phyloP scores from a whole-genome alignment of 2,113 vertebrate species.

The Macquaria ambigua region DNA sequence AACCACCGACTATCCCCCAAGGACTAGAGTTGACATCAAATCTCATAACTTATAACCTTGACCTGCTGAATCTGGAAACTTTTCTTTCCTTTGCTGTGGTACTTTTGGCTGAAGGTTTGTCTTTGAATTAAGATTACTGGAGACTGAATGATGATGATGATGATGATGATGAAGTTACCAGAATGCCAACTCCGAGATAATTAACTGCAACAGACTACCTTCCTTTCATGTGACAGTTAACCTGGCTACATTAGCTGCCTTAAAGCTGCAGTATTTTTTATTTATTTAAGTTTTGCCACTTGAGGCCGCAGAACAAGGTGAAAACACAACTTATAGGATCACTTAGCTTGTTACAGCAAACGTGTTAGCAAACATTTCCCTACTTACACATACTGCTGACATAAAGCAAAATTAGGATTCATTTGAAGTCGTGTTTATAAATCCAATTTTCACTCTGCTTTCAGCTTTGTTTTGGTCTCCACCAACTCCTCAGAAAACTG shows the following conservation, averaged over 20 bases:
- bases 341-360: too few species aligned
- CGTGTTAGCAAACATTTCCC: neutral
- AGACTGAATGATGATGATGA: neutral
- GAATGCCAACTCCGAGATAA: neutral
- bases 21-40: slow-evolving; percentile 28
- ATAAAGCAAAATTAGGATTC: neutral
- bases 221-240: neutral
- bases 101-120: slow-evolving; percentile 1
- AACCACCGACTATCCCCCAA: slow-evolving; percentile 8
- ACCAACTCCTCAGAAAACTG: neutral
- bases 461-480: neutral
- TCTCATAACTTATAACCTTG: slow-evolving; percentile 15
- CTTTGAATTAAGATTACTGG: neutral
- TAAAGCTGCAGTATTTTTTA: neutral
- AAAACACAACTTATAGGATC: neutral
- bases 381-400: neutral
- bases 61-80: slow-evolving; percentile 17
- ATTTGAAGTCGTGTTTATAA: too few species aligned
- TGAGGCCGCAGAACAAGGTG: neutral
- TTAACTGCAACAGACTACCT: neutral
- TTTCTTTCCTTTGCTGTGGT: slow-evolving; percentile 7
- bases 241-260: neutral
- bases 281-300: neutral
- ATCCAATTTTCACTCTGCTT: neutral
- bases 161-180: neutral